These are phyloP conservation scores for Aphaenogaster rudis DNA, from an alignment of 1,140 invertebrate species.

Conservation along the genomic window DNA sequence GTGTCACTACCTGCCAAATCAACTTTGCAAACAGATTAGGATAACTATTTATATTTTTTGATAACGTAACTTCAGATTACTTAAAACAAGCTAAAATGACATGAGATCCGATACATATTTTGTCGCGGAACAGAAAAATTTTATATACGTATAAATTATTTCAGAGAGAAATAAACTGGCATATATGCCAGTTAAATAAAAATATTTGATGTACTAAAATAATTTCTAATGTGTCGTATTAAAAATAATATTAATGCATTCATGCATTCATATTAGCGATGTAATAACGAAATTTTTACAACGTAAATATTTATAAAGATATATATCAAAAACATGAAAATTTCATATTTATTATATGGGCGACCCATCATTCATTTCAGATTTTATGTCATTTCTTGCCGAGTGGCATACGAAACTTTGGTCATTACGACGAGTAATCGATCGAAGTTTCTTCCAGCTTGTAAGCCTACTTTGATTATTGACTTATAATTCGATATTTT, in stretches of 20 bases:
- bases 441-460: not conserved
- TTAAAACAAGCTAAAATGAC: not conserved
- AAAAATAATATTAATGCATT: not conserved
- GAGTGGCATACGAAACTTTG: not conserved
- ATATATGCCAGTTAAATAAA: not conserved
- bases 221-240: not conserved
- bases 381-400: not conserved
- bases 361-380: not conserved
- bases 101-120: not conserved
- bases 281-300: not conserved
- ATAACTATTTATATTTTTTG: not conserved
- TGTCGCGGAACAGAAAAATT: not conserved
- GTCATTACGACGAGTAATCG: not conserved
- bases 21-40: no score
- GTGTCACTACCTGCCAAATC: no score
- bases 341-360: not conserved
- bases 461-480: not conserved
- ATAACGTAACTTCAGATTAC: not conserved
- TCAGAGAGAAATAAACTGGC: not conserved
- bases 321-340: not conserved
- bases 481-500: slow-evolving; percentile 23
- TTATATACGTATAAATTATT: not conserved
- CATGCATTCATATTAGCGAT: not conserved
- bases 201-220: slow-evolving; percentile 9
- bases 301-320: not conserved